Conservation (phyloP, 2,888 invertebrate species). For the Mythimna albipuncta region DNA sequence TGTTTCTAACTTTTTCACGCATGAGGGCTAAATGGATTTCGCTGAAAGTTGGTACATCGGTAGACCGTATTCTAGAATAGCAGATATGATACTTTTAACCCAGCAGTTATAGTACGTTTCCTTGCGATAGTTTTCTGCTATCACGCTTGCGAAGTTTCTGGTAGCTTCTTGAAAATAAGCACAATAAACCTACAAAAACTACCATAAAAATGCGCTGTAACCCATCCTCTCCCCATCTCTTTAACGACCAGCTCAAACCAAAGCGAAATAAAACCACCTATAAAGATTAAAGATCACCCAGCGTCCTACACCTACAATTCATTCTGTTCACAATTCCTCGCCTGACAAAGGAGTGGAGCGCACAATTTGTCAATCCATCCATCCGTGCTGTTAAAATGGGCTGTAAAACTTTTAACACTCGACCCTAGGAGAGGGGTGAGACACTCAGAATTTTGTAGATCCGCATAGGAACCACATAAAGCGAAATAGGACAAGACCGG, state of each 20-base stretch:
- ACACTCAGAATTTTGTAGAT: constrained; percentile 68
- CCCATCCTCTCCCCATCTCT: background rate
- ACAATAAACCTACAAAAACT: too few relatives aligned
- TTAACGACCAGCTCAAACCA: constrained; percentile 32
- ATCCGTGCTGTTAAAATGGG: constrained; percentile 77
- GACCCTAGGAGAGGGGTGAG: constrained; percentile 67
- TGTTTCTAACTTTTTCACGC: too few relatives aligned
- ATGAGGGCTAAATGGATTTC: too few relatives aligned
- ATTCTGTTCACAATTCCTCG: constrained; percentile 67
- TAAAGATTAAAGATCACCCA: constrained; percentile 60
- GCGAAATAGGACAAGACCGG: constrained; percentile 75
- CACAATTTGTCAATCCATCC: constrained; percentile 80
- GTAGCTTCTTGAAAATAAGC: too few relatives aligned
- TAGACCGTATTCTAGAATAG: too few relatives aligned
- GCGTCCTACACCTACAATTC: constrained; percentile 55
- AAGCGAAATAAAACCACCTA: constrained; percentile 52
- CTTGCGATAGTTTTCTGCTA: too few relatives aligned
- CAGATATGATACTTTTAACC: too few relatives aligned
- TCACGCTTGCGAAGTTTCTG: too few relatives aligned
- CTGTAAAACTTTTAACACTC: constrained; percentile 82
- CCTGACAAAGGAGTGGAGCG: constrained; percentile 67
- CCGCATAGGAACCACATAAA: constrained; percentile 78
- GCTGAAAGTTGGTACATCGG: too few relatives aligned
- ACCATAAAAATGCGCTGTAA: background rate
- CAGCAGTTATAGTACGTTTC: too few relatives aligned